Percentiles rank a stretch among this genome's conserved stretches.
These are phyloP conservation scores for Rallus crepitans DNA, from an alignment of 2,797 vertebrate species.

Conservation along the genomic window DNA sequence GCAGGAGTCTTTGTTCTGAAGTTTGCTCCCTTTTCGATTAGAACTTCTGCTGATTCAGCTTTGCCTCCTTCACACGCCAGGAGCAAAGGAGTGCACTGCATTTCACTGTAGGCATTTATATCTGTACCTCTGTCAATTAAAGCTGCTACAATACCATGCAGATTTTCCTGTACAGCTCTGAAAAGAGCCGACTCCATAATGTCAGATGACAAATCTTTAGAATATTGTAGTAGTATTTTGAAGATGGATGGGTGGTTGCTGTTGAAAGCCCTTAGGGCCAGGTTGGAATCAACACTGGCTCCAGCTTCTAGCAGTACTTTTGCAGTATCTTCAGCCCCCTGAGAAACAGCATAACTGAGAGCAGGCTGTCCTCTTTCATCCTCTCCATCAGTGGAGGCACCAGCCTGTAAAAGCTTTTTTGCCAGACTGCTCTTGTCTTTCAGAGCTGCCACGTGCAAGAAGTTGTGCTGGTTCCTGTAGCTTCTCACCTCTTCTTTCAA, in stretches of 20 bases:
- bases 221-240: constrained; percentile 73
- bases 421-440: constrained; percentile 75
- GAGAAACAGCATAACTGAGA: constrained; percentile 71
- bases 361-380: constrained; percentile 72
- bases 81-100: constrained; percentile 82
- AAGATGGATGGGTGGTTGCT: constrained; percentile 74
- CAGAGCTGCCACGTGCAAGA: constrained; percentile 79
- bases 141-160: constrained; percentile 62
- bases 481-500: constrained; percentile 76
- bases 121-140: constrained; percentile 79
- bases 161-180: constrained; percentile 82
- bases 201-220: constrained; percentile 68
- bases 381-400: constrained; percentile 43
- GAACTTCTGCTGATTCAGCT: constrained; percentile 75
- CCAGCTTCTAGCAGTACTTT: constrained; percentile 76
- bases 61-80: constrained; percentile 80
- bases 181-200: constrained; percentile 76
- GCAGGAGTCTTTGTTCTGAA: constrained; percentile 71
- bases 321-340: constrained; percentile 61
- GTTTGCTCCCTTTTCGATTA: constrained; percentile 77
- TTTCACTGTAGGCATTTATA: constrained; percentile 72
- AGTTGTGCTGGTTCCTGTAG: constrained; percentile 69
- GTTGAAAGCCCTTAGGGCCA: constrained; percentile 73
- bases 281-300: constrained; percentile 70
- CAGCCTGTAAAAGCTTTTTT: constrained; percentile 71